Conservation (phyloP, 2,797 vertebrate species). For the Leucoraja ocellata region DNA sequence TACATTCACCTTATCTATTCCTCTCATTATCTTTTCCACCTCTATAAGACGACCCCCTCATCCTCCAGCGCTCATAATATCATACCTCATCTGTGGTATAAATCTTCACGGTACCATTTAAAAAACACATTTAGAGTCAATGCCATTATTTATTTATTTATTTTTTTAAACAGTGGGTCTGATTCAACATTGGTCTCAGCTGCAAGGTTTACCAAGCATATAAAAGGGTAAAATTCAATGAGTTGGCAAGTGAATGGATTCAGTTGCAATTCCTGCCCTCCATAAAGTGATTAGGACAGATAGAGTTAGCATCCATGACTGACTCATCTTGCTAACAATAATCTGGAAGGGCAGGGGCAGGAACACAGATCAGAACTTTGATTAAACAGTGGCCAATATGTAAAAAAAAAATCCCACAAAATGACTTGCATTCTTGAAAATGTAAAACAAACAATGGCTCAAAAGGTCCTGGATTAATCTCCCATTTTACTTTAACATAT, state of each 20-base stretch:
- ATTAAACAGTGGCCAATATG: background rate
- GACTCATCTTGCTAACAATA: background rate
- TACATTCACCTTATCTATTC: no score
- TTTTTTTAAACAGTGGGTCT: no score
- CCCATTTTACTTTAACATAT: background rate
- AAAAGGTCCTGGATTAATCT: background rate
- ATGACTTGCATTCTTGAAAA: background rate
- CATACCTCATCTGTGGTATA: no score
- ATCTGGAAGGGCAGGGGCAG: background rate
- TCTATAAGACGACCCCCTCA: no score
- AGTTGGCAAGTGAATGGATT: background rate
- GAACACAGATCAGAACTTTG: background rate
- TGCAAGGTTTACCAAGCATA: no score
- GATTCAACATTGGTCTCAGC: no score
- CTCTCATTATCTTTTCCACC: no score
- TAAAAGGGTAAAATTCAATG: no score
- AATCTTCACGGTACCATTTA: no score
- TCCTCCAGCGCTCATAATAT: no score
- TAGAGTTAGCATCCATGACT: background rate
- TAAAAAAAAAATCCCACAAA: background rate
- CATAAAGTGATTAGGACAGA: background rate
- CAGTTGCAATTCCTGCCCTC: background rate
- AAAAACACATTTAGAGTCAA: no score
- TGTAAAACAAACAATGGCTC: background rate
- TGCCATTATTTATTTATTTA: no score